Base-by-base conservation (phyloP, 1,140 invertebrate species). In the Aphaenogaster ashmeadi region DNA sequence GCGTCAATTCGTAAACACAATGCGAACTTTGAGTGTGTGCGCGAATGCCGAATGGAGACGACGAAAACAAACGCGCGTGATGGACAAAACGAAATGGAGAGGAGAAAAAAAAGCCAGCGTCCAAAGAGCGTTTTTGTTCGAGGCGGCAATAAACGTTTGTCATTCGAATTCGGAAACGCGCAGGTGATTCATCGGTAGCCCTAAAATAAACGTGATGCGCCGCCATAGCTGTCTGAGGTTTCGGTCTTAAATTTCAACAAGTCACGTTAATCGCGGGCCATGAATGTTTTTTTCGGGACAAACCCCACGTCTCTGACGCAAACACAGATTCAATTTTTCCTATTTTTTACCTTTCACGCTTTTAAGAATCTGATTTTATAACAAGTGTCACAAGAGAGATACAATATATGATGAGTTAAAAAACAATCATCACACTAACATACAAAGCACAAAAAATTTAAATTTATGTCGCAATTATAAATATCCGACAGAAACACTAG, bases 201-300 rank as follows among this genome's bases (percentile, higher is more conserved):
- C 93, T 91, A 94, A 95, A 95, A 95, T 95, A 95, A 92, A 94
- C 92, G 92, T 94, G 94, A 95, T 93, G 90, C 88, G 18, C 64
- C 85, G 33, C 84, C 77, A 84, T 84, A 86, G 87, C 93, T 91
- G 89, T 87, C 88, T 80, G 56, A 88, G 74, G 80, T 90, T 91
- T 87, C 71, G 88, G 88, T 78, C 80, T 94, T 92, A 92, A 94
- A 93, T 93, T 90, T 89, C 52, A 15, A 15, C 88, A 74, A 64
- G 66, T 78, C 81, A 83, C 66, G 79, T 86, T 88, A 86, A 90
- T 90, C 58, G 71, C 75, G 27, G 50, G 2, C 72, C 60, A 64
- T 72, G 80, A 88, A 79, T 88, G 69, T 60, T 58, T 52, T 52
- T 74, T 64, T 47, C 80, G 27, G 56, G 7, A 11, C 15, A 41